Evolutionary conservation across 2,888 invertebrate genomes (phyloP).

Genomic region (Heliconius erato): DNA sequence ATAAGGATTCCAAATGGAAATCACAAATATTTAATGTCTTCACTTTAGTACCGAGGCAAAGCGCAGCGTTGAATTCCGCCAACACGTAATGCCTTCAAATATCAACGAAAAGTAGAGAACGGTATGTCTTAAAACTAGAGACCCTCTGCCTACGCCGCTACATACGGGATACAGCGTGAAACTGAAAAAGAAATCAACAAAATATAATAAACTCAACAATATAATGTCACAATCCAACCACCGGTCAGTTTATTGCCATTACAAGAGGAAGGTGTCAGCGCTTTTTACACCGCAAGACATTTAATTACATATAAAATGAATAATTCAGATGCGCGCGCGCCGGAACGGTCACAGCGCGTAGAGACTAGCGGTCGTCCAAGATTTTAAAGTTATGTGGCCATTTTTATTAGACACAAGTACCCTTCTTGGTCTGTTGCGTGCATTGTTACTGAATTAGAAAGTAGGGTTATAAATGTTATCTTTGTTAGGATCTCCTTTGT

Average conservation of each 20-base stretch:
- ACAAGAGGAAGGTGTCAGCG: conserved; percentile 76
- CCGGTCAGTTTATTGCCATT: conserved; percentile 34
- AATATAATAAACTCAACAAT: neutral
- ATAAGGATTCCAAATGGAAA: neutral
- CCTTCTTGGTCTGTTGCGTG: conserved; percentile 55
- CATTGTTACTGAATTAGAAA: conserved; percentile 51
- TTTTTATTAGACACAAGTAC: conserved; percentile 56
- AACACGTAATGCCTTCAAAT: no score
- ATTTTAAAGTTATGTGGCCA: conserved; percentile 57
- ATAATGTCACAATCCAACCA: neutral
- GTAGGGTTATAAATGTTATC: conserved; percentile 44
- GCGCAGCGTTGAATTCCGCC: no score
- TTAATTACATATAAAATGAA: conserved; percentile 82
- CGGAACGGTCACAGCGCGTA: conserved; percentile 82
- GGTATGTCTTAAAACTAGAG: no score
- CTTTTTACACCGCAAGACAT: conserved; percentile 78
- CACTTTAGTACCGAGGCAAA: no score
- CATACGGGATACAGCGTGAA: no score
- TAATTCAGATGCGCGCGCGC: conserved; percentile 74
- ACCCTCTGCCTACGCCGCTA: no score
- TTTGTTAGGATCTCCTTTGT: conserved; percentile 30
- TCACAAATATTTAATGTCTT: no score
- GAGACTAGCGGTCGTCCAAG: conserved; percentile 74
- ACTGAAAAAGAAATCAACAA: neutral
- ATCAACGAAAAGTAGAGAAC: no score